Conservation (phyloP, 2,888 invertebrate species). For the Steinernema scapterisci region DNA sequence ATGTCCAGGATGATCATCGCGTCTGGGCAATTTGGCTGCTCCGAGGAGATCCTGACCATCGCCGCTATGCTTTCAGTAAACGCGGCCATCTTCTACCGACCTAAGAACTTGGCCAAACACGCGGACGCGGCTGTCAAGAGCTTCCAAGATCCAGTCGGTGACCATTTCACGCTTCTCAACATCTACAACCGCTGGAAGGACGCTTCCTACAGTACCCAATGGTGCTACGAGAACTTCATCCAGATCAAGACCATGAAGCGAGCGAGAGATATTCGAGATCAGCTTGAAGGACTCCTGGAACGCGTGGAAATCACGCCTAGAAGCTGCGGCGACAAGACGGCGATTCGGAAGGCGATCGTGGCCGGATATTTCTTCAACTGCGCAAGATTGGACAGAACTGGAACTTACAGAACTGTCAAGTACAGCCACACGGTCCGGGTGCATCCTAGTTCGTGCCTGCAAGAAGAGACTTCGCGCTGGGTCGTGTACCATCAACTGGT, state of each 20-base stretch:
- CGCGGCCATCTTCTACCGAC: conserved; percentile 94
- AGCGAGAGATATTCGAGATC: conserved; percentile 74
- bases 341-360: conserved; percentile 91
- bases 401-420: conserved; percentile 94
- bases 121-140: conserved; percentile 74
- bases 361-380: conserved; percentile 98
- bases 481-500: conserved; percentile 95
- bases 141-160: conserved; percentile 89
- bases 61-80: conserved; percentile 97
- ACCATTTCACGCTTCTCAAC: conserved; percentile 91
- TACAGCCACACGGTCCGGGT: conserved; percentile 98
- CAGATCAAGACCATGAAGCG: conserved; percentile 95
- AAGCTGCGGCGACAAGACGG: conserved; percentile 85
- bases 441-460: conserved; percentile 93
- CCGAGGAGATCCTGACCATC: conserved; percentile 93
- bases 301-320: conserved; percentile 95
- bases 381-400: conserved; percentile 85
- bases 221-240: conserved; percentile 99
- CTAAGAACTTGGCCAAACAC: conserved; percentile 82
- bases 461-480: conserved; percentile 96
- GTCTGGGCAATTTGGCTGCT: conserved; percentile 94
- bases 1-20: conserved; percentile 97
- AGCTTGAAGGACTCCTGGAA: conserved; percentile 90
- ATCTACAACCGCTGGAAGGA: conserved; percentile 97
- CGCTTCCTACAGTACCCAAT: conserved; percentile 90